Evolutionary conservation across 92 coral and sea anemone species (phyloP).

Genomic region (Parazoanthus darwini): DNA sequence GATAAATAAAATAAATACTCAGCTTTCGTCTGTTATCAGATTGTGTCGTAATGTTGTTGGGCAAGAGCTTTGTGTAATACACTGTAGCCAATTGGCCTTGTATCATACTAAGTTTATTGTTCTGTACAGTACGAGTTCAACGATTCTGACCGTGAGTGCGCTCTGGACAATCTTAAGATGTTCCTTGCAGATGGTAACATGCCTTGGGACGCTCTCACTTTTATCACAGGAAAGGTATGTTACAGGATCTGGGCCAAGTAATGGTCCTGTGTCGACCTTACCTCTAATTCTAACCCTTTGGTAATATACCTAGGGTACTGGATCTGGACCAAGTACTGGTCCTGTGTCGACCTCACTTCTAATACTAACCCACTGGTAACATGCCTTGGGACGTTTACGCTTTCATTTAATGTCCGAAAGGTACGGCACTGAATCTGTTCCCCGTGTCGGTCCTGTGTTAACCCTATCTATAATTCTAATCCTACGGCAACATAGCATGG

Average conservation of each 20-base stretch:
- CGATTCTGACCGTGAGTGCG: constrained; percentile 94
- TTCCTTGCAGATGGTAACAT: constrained; percentile 91
- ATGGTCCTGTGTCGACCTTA: background rate
- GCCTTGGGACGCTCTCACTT: constrained; percentile 98
- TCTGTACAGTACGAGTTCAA: constrained; percentile 85
- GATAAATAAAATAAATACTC: too few relatives aligned
- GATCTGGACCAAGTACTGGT: background rate
- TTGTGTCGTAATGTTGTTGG: too few relatives aligned
- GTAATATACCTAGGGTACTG: too few relatives aligned
- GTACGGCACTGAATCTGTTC: background rate
- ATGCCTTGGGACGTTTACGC: constrained; percentile 96
- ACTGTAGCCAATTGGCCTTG: too few relatives aligned
- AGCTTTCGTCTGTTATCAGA: too few relatives aligned
- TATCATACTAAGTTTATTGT: background rate
- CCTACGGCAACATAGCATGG: background rate
- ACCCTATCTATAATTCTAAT: background rate
- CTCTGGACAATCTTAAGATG: constrained; percentile 95
- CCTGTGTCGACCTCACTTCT: background rate
- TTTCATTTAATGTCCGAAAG: constrained; percentile 47
- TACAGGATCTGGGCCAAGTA: background rate
- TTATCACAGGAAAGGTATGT: constrained; percentile 93
- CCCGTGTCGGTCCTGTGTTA: background rate
- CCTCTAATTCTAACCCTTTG: too few relatives aligned
- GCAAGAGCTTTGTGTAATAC: background rate
- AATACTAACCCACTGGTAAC: constrained; percentile 35